These are phyloP conservation scores for Neocloeon triangulifer DNA, from an alignment of 1,140 invertebrate species.

Conservation along the genomic window DNA sequence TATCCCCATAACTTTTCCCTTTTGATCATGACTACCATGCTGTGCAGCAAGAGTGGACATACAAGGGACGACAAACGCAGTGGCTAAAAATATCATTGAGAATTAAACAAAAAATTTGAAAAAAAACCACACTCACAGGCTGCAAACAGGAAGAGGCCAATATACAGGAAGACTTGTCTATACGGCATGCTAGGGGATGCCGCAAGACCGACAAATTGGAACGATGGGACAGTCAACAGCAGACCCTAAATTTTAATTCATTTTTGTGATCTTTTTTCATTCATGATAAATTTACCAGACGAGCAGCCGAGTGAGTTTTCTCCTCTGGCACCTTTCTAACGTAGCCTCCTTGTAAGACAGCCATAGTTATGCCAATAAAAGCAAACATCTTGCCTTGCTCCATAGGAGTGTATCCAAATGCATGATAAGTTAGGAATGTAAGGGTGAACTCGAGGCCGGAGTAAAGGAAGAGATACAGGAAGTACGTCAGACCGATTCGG, in stretches of 20 bases:
- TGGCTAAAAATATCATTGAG: conserved; percentile 33
- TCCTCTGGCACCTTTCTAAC: conserved; percentile 56
- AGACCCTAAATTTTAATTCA: conserved; percentile 54
- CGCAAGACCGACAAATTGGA: conserved; percentile 61
- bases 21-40: conserved; percentile 59
- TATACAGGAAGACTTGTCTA: too few species aligned
- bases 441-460: conserved; percentile 95
- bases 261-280: not conserved
- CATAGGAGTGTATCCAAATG: conserved; percentile 79
- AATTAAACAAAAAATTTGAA: conserved; percentile 9
- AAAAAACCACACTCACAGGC: conserved; percentile 37
- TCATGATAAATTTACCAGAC: conserved; percentile 23
- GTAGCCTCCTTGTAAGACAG: conserved; percentile 74
- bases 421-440: conserved; percentile 87
- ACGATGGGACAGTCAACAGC: conserved; percentile 69
- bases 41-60: conserved; percentile 73
- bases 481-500: conserved; percentile 67
- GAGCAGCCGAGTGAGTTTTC: conserved; percentile 47
- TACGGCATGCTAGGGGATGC: conserved; percentile 22
- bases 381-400: conserved; percentile 97
- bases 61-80: conserved; percentile 84
- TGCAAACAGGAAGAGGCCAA: conserved; percentile 70
- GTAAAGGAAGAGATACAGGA: conserved; percentile 89
- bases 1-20: conserved; percentile 80
- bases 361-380: conserved; percentile 82